Base-by-base conservation (phyloP, 2,113 vertebrate genomes). In the Osmerus eperlanus region DNA sequence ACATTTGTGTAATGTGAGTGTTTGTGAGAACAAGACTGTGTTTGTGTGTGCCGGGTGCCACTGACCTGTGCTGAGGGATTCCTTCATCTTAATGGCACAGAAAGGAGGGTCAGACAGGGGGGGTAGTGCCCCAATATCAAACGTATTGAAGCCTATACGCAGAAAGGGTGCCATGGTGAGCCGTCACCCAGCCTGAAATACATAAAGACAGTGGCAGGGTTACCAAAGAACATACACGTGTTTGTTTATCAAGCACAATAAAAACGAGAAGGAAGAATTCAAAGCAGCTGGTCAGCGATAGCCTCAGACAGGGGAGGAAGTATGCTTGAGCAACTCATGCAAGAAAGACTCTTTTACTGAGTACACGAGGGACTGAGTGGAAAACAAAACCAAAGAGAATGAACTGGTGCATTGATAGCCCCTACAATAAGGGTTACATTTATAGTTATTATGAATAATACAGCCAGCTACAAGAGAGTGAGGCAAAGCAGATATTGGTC, bases 21-120 rank as follows among this genome's bases (percentile, higher is more conserved):
- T 66, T 41, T 28, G 19, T 14, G 5, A 47, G 13, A 76, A 67
- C 13, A 32, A 29, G 36, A 11, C 16, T 19, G 29, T 11, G 8
- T 59, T 55, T 65, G 4, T 65, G 36, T 59, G 32, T 15, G 13
- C 73, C 2, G 60, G 67, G n/a, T 36, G 15, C 16, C 29, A 76
- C 88, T 84, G 87, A 99, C 97, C 96, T 91, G 97, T 99, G 83
- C 76, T 95, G 84, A 98, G 83, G 0, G 96, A 93, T 88, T 99
- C 97, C 87, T 98, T 99, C 93, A 99, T 94, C 91, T 93, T 98
- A 84, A 99, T 87, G 3, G 96, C 97, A 79, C 96, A 97, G 85
- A 97, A 95, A 11, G 95, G 97, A 67, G 90, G 78, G 0, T 94
- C 93, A 0, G 78, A 67, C 7, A 79, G 70, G 0, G 81, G 69